These are phyloP conservation scores for Daktulosphaira vitifoliae DNA, from an alignment of 1,140 invertebrate genomes.

Conservation along the genomic window DNA sequence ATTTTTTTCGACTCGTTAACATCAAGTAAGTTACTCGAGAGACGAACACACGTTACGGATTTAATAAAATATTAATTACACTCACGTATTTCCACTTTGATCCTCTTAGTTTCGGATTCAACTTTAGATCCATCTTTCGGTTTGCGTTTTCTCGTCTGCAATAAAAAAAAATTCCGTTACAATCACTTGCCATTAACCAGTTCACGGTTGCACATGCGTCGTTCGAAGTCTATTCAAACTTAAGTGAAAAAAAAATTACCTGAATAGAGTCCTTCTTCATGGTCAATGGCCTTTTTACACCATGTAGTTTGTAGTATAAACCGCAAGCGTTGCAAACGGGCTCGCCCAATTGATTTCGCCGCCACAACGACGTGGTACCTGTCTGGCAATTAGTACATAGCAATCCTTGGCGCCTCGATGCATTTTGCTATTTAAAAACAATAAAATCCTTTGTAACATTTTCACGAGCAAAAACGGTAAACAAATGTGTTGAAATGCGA, in stretches of 20 bases:
- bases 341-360: slow-evolving; percentile 75
- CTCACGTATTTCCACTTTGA: slow-evolving; percentile 28
- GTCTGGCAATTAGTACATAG: slow-evolving; percentile 87
- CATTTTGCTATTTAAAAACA: slow-evolving; percentile 48
- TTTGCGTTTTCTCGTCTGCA: slow-evolving; percentile 40
- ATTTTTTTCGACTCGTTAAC: too few relatives aligned
- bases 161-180: slow-evolving; percentile 5
- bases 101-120: slow-evolving; percentile 2
- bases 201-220: neutral
- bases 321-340: slow-evolving; percentile 93
- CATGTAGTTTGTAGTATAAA: slow-evolving; percentile 85
- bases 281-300: slow-evolving; percentile 73
- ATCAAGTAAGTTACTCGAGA: too few relatives aligned
- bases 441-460: too few relatives aligned
- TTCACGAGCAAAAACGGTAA: too few relatives aligned
- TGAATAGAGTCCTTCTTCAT: slow-evolving; percentile 97
- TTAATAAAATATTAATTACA: neutral
- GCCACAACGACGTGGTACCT: slow-evolving; percentile 77
- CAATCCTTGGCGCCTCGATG: slow-evolving; percentile 67
- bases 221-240: neutral
- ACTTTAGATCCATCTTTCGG: slow-evolving; percentile 36
- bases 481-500: slow-evolving; percentile 40
- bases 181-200: neutral
- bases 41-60: too few relatives aligned
- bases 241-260: slow-evolving; percentile 49